Evolutionary conservation across 2,888 invertebrate genomes (phyloP).

Genomic region (Eupithecia inturbata): DNA sequence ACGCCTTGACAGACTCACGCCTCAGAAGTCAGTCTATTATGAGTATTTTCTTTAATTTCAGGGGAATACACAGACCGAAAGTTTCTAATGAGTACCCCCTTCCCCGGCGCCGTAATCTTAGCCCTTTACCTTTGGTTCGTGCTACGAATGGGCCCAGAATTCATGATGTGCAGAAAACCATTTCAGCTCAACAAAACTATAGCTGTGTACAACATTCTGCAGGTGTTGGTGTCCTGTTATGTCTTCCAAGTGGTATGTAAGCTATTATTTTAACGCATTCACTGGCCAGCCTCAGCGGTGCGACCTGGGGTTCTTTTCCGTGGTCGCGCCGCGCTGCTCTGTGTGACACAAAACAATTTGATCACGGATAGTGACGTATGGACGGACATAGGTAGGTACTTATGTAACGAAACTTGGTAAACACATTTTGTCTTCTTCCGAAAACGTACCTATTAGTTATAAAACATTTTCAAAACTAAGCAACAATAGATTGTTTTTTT

Average conservation of each 20-base stretch:
- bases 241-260: conserved; percentile 77
- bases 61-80: conserved; percentile 69
- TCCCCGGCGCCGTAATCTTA: conserved; percentile 82
- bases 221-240: conserved; percentile 84
- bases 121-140: conserved; percentile 87
- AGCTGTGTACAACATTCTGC: conserved; percentile 86
- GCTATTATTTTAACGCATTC: neutral
- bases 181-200: conserved; percentile 85
- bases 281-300: neutral
- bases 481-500: no score
- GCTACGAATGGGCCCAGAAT: conserved; percentile 86
- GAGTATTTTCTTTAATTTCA: conserved; percentile 42
- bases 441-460: no score
- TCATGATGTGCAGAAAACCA: conserved; percentile 87
- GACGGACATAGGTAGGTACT: no score
- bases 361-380: no score
- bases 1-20: no score
- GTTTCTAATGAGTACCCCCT: conserved; percentile 87
- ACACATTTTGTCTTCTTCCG: no score
- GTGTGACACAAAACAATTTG: no score
- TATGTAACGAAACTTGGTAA: no score
- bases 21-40: no score
- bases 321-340: no score
- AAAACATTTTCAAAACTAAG: no score
- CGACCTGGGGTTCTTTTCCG: no score